These are phyloP conservation scores for Pipistrellus nathusii DNA, from an alignment of 2,797 vertebrate genomes.

Conservation along the genomic window DNA sequence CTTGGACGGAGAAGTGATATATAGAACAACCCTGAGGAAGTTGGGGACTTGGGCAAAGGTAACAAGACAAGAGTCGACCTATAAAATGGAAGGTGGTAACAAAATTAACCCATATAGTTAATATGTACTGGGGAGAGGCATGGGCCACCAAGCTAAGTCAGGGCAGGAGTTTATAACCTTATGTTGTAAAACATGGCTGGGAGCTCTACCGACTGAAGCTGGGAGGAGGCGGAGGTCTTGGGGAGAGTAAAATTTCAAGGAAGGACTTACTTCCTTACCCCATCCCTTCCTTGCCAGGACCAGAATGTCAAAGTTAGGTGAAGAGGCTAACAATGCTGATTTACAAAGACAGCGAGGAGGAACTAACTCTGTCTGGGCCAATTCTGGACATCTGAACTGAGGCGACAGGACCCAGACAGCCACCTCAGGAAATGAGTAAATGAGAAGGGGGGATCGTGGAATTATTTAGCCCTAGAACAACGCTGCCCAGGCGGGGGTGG, in stretches of 20 bases:
- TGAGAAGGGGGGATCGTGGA: conserved; percentile 59
- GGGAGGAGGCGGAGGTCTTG: neutral
- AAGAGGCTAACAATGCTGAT: conserved; percentile 63
- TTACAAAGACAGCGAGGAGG: conserved; percentile 68
- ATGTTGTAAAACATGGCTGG: neutral
- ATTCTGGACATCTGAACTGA: conserved; percentile 69
- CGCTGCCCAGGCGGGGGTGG: neutral
- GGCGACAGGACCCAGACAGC: conserved; percentile 69
- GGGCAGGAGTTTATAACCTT: conserved; percentile 20
- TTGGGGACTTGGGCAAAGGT: neutral
- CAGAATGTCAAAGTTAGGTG: conserved; percentile 59
- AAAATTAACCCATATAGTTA: neutral
- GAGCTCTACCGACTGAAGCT: neutral
- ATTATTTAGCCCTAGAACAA: conserved; percentile 63
- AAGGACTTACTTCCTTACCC: conserved; percentile 28
- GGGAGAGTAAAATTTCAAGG: neutral
- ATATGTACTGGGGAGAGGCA: neutral
- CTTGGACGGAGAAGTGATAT: neutral
- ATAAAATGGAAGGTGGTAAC: conserved; percentile 9
- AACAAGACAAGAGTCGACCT: neutral
- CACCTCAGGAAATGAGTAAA: conserved; percentile 76
- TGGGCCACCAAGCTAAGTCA: conserved; percentile 50
- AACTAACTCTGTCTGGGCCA: conserved; percentile 64
- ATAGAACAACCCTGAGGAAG: neutral
- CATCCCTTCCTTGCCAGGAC: conserved; percentile 22